Evolutionary conservation across 2,797 vertebrate genomes (phyloP).

Genomic region (Limnodromus scolopaceus): DNA sequence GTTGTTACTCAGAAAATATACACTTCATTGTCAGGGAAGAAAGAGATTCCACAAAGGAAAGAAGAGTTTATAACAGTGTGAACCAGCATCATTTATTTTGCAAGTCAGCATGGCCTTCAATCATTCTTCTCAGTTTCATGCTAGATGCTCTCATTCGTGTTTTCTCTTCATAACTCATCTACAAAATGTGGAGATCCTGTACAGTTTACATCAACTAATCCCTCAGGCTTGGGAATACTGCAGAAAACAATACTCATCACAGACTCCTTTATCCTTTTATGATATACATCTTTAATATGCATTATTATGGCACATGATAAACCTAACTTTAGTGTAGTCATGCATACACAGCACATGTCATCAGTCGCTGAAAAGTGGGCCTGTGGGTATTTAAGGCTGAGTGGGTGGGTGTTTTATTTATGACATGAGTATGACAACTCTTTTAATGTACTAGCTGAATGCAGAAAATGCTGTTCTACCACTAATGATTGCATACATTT

Average conservation of each 20-base stretch:
- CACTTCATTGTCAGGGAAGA: background rate
- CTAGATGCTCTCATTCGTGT: background rate
- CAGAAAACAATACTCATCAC: background rate
- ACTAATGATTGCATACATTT: background rate
- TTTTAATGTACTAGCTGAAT: background rate
- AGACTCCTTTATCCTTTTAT: background rate
- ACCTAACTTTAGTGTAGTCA: background rate
- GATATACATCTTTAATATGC: slow-evolving; percentile 36
- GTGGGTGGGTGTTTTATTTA: slow-evolving; percentile 51
- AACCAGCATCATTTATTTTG: background rate
- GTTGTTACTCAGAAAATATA: background rate
- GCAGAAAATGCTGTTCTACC: background rate
- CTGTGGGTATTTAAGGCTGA: slow-evolving; percentile 50
- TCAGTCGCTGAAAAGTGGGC: slow-evolving; percentile 1
- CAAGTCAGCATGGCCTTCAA: background rate
- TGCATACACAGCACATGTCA: background rate
- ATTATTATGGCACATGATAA: slow-evolving; percentile 2
- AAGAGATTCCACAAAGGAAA: background rate
- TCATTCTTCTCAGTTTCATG: background rate
- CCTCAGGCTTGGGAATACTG: background rate
- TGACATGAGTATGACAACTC: slow-evolving; percentile 19
- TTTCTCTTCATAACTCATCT: background rate
- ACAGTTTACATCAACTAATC: background rate
- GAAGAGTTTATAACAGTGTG: background rate
- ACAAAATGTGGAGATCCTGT: background rate